Percentiles rank a stretch among this genome's conserved stretches.
phyloP scores from a whole-genome alignment of 2,113 vertebrate genomes.

The Brienomyrus brachyistius region DNA sequence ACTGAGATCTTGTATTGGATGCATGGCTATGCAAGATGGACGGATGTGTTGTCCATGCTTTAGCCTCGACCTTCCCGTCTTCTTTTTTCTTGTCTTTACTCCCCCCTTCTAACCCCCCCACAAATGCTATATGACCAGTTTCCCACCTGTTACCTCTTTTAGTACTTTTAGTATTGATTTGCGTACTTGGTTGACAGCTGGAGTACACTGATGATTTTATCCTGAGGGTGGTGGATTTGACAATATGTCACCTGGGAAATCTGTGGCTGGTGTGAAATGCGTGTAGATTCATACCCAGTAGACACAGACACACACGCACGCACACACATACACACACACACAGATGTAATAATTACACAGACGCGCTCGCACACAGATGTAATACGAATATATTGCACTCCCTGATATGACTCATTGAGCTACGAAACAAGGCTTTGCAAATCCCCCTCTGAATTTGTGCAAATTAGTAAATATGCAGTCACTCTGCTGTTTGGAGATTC shows the following conservation, averaged over 20 bases:
- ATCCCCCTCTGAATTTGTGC: slow-evolving; percentile 53
- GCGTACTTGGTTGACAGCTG: slow-evolving; percentile 50
- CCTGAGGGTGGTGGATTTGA: not conserved
- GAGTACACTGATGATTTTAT: slow-evolving; percentile 43
- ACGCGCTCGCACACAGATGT: slow-evolving; percentile 24
- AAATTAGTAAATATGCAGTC: slow-evolving; percentile 52
- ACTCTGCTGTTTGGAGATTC: slow-evolving; percentile 36
- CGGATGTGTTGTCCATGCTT: not conserved
- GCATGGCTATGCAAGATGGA: not conserved
- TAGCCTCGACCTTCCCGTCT: slow-evolving; percentile 12
- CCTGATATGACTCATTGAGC: slow-evolving; percentile 51
- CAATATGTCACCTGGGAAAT: slow-evolving; percentile 41
- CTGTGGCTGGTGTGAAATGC: slow-evolving; percentile 6
- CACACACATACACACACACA: slow-evolving; percentile 1
- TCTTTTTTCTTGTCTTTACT: not conserved
- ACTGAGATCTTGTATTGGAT: not conserved
- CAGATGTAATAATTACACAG: not conserved
- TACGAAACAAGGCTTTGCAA: slow-evolving; percentile 60
- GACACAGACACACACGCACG: not conserved
- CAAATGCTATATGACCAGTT: slow-evolving; percentile 17
- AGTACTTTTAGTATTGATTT: slow-evolving; percentile 50
- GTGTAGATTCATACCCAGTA: not conserved
- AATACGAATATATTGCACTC: slow-evolving; percentile 51
- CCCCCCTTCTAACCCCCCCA: slow-evolving; percentile 13
- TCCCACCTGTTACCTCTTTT: slow-evolving; percentile 45